Conservation (phyloP, 2,888 invertebrate genomes). For the Drosophila cognata region DNA sequence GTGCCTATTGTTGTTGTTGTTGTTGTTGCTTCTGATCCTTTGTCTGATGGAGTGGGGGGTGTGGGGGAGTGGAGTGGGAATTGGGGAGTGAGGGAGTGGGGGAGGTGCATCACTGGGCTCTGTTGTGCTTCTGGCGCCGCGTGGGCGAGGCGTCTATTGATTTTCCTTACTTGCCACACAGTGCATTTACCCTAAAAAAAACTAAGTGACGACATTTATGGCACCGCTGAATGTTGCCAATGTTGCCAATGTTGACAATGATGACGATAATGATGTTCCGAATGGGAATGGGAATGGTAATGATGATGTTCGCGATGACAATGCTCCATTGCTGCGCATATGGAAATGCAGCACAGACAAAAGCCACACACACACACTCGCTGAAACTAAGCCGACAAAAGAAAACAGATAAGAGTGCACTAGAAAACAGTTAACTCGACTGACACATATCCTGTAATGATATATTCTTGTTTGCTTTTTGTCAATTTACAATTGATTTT, state of each 20-base stretch:
- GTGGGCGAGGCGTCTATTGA: slow-evolving; percentile 64
- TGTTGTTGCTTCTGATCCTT: slow-evolving; percentile 35
- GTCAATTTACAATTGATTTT: not conserved
- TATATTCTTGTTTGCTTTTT: not conserved
- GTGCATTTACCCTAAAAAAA: slow-evolving; percentile 69
- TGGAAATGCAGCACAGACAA: slow-evolving; percentile 66
- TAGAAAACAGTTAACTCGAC: not conserved
- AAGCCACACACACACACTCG: slow-evolving; percentile 27
- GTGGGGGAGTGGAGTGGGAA: not conserved
- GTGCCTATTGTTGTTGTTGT: not conserved
- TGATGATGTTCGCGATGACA: slow-evolving; percentile 47
- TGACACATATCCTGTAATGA: slow-evolving; percentile 13
- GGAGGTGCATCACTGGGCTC: not conserved
- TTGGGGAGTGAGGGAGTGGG: not conserved
- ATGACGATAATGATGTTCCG: slow-evolving; percentile 29
- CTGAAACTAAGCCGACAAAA: slow-evolving; percentile 49
- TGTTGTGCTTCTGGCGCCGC: slow-evolving; percentile 24
- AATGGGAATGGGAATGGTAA: slow-evolving; percentile 11
- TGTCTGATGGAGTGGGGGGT: slow-evolving; percentile 16
- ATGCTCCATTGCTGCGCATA: slow-evolving; percentile 45
- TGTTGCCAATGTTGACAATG: slow-evolving; percentile 26
- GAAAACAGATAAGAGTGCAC: slow-evolving; percentile 20
- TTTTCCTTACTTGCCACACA: slow-evolving; percentile 57
- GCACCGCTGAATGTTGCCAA: slow-evolving; percentile 43
- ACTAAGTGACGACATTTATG: slow-evolving; percentile 53